Base-by-base conservation (phyloP, 2,888 invertebrate genomes). In the Acanthosepion pharaonis region DNA sequence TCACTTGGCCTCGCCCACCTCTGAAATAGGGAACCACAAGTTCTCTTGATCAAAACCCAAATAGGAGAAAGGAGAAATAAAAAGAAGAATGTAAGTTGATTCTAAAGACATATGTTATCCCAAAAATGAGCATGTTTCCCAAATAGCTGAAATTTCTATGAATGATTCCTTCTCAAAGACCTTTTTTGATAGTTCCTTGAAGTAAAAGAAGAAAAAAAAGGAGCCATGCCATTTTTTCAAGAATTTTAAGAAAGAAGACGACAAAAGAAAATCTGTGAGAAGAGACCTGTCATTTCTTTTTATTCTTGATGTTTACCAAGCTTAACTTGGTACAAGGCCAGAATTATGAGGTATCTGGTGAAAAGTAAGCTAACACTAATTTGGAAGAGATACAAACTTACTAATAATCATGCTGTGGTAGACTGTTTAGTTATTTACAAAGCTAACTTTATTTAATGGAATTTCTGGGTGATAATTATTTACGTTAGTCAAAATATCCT, bases 151-250 rank as follows among this genome's bases (percentile, higher is more conserved):
- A 78, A 78, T 78, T 78, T n/a, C n/a, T 78, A n/a, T 15, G 78
- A 78, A n/a, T 78, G 78, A 78, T 78, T n/a, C 78, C 78, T 78
- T n/a, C 78, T 78, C 78, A n/a, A 78, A 78, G 78, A 78, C 78
- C n/a, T 78, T 78, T 78, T 78, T 78, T n/a, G 78, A 78, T 78
- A n/a, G 78, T 78, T 78, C 78, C 78, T 78, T 33, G n/a, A n/a
- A 64, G 25, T 25, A 6, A 64, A 64, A 64, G 6, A 64, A 64
- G 6, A 64, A 6, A 64, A 64, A 23, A 64, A 51, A 11, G 23
- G 23, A 64, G n/a, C n/a, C n/a, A n/a, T n/a, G 78, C 78, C n/a
- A 33, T 78, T 78, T 78, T 78, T 78, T 9, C n/a, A 6, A 6
- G 78, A n/a, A n/a, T n/a, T 78, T 78, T 9, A 78, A 11, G n/a